These are phyloP conservation scores for Oostethus manadensis DNA, from an alignment of 2,113 vertebrate species.

Conservation along the genomic window DNA sequence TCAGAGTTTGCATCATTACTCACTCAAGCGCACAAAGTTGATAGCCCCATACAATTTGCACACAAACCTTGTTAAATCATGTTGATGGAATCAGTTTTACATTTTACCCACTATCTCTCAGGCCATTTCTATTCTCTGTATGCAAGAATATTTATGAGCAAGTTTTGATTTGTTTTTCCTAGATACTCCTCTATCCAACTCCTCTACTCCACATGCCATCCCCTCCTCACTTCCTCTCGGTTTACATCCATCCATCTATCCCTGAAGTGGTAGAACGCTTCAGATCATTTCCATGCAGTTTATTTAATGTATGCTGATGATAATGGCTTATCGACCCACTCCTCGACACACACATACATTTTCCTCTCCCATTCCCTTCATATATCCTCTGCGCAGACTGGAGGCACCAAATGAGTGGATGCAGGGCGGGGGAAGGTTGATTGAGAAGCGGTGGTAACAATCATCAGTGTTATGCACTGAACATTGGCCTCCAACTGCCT, in stretches of 20 bases:
- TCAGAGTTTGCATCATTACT: conserved; percentile 21
- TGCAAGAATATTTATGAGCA: conserved; percentile 22
- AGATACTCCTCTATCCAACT: conserved; percentile 12
- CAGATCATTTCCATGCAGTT: conserved; percentile 53
- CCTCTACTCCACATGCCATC: conserved; percentile 1
- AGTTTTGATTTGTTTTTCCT: conserved; percentile 34
- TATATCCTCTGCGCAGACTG: conserved; percentile 31
- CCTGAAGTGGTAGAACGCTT: conserved; percentile 38
- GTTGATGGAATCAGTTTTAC: conserved; percentile 22
- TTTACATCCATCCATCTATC: conserved; percentile 16
- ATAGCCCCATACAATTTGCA: conserved; percentile 21
- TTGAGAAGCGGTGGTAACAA: conserved; percentile 33
- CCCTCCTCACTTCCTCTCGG: conserved; percentile 4
- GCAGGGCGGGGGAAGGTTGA: conserved; percentile 32
- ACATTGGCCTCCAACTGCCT: conserved; percentile 29
- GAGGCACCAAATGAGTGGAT: conserved; percentile 37
- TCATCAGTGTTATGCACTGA: conserved; percentile 18
- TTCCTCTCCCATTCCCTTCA: conserved; percentile 18
- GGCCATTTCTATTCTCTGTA: conserved; percentile 2
- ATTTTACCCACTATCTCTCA: conserved; percentile 12
- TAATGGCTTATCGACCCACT: conserved; percentile 61
- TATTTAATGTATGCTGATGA: conserved; percentile 60
- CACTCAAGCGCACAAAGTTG: conserved; percentile 3
- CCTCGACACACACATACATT: conserved; percentile 45
- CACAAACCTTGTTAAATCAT: conserved; percentile 28